Base-by-base conservation (phyloP, 2,113 vertebrate genomes). In the Ctenodactylus gundi region DNA sequence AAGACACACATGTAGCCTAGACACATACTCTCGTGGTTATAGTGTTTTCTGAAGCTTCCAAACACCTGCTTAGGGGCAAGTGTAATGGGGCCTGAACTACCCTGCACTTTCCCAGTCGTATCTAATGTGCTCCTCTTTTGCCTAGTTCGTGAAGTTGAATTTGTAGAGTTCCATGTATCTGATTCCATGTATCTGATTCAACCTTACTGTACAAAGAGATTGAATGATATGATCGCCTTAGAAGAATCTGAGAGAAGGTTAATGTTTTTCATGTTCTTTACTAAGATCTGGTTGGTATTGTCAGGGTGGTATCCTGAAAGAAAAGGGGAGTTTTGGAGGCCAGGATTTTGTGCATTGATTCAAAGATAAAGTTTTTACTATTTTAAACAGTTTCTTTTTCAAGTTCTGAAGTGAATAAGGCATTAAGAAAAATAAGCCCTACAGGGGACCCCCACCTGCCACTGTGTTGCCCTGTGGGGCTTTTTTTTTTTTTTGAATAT, bases 401-500 rank as follows among this genome's bases (percentile, higher is more conserved):
- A 94, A 93, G 91, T 93, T 91, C 83, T 81, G 76, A 91, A 77
- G 75, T 46, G 94, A 97, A 97, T 82, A 62, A 94, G 55, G 27
- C 58, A 93, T 94, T 89, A 91, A 89, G 86, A 41, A 86, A 90
- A 91, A 85, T 12, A 46, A 81, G 27, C 39, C 60, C 93, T 85
- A 44, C 73, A 70, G 27, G 80, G 44, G 1, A 41, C 62, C 3
- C 68, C 34, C 72, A 77, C 67, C 89, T 84, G 86, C 84, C 41
- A 46, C 68, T 85, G 5, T 15, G 39, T 36, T 64, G 58, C 34
- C 72, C 51, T n/a, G 49, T 60, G 75, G 70, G 70, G 9, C 14
- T 96, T 93, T 87, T 90, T 93, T 94, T 91, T 96, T 93, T 87
- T 90, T 93, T 94, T 91, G 80, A 95, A 84, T 94, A 75, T 85